Evolutionary conservation across 2,113 vertebrate genomes (phyloP).

Genomic region (Gulo gulo): DNA sequence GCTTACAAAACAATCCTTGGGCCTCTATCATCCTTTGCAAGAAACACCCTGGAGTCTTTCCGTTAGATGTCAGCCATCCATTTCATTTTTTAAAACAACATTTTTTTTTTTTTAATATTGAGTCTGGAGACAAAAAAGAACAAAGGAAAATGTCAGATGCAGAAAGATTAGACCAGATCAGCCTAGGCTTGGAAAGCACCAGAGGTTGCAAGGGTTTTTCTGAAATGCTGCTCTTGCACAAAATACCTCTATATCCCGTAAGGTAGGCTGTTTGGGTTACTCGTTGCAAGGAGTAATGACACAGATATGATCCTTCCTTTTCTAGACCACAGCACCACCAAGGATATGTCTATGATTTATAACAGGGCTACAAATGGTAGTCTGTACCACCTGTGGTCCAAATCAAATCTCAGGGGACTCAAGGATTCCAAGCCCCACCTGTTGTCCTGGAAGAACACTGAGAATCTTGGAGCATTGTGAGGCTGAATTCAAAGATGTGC

Average conservation of each 20-base stretch:
- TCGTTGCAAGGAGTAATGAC: neutral
- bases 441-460: neutral
- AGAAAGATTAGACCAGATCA: conserved; percentile 42
- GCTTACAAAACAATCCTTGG: conserved; percentile 26
- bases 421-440: neutral
- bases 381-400: neutral
- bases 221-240: neutral
- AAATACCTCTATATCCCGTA: neutral
- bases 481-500: neutral
- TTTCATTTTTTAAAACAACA: conserved; percentile 41
- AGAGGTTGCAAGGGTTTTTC: neutral
- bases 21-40: neutral
- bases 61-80: conserved; percentile 15
- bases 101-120: conserved; percentile 36
- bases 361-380: neutral
- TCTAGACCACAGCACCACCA: neutral
- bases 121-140: conserved; percentile 1
- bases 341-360: neutral
- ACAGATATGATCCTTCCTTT: neutral
- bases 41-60: neutral
- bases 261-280: neutral
- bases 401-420: neutral
- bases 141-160: conserved; percentile 46
- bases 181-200: neutral
- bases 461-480: neutral